These are phyloP conservation scores for Apotomis betuletana DNA, from an alignment of 2,888 invertebrate genomes.

Conservation along the genomic window DNA sequence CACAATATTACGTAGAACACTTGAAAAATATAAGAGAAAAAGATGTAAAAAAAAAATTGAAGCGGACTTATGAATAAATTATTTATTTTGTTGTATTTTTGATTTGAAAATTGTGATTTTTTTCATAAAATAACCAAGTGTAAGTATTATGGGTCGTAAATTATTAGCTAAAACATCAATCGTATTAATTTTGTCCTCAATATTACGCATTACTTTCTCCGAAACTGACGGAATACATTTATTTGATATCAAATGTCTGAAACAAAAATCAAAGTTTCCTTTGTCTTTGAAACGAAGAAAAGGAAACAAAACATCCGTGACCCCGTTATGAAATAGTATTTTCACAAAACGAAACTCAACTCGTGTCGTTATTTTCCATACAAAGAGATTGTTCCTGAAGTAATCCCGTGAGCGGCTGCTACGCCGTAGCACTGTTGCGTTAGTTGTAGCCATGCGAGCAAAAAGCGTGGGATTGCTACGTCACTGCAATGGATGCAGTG, in stretches of 20 bases:
- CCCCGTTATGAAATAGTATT: background rate
- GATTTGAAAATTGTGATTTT: no score
- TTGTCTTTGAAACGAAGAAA: no score
- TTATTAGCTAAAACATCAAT: no score
- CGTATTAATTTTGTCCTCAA: no score
- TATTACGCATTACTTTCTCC: no score
- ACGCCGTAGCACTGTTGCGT: background rate
- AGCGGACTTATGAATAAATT: background rate
- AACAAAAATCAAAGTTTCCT: no score
- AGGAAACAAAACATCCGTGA: background rate
- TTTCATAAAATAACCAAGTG: no score
- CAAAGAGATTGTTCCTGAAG: constrained; percentile 11
- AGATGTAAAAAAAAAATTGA: background rate
- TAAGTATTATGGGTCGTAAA: no score
- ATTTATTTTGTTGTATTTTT: no score
- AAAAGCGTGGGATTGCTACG: constrained; percentile 9
- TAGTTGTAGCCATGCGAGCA: background rate
- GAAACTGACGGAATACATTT: no score
- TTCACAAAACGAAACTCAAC: background rate
- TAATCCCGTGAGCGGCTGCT: constrained; percentile 1
- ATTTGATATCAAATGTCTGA: no score
- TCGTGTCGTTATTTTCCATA: background rate
- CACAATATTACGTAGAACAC: background rate
- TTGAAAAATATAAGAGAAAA: background rate
- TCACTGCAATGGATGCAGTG: background rate